Evolutionary conservation across 2,113 vertebrate genomes (phyloP), one percentile per base, ranked within the genome.

Genomic region (Apodemus sylvaticus): DNA sequence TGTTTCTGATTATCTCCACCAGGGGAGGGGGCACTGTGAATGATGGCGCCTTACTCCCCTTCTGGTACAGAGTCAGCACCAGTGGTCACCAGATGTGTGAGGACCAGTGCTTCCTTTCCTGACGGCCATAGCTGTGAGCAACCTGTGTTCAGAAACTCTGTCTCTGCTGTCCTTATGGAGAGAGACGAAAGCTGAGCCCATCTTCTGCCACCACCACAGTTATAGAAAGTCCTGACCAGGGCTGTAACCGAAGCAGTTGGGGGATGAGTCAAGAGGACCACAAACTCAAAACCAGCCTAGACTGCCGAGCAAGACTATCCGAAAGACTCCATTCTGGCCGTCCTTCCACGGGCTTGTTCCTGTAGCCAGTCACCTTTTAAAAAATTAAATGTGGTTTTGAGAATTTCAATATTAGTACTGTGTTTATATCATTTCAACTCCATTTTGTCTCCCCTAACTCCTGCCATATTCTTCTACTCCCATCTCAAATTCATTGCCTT

Each of bases 1-100:
- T 76, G 97, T 94, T 97, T 97, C 85, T 83, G 10, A 76, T 97
- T 31, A 96, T 42, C 71, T 82, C 70, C 0, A 10, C 1, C 1
- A 6, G 68, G 79, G 92, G 68, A 91, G 53, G 58, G 58, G 92
- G 96, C 95, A 7, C 66, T 87, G 82, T 96, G 55, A 97, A 87
- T 58, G 36, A 93, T 14, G 74, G 20, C 0, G 68, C 74, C 60
- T 81, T 81, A 58, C 86, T 88, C 78, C 82, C 76, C 79, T 22
- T 89, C 93, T 91, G n/a, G 26, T 16, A 26, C 26, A 55, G 81
- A 91, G 7, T 89, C 86, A 31, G 3, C 71, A 0, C 8, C 1
- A 0, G 2, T 97, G 87, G 83, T 74, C 79, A 68, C 94, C 95
- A 96, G 94, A 96, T 87, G 91, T 96, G 66, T 14, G 36, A 22